Conservation (phyloP, 1,140 invertebrate genomes). For the Leptinotarsa defecta region DNA sequence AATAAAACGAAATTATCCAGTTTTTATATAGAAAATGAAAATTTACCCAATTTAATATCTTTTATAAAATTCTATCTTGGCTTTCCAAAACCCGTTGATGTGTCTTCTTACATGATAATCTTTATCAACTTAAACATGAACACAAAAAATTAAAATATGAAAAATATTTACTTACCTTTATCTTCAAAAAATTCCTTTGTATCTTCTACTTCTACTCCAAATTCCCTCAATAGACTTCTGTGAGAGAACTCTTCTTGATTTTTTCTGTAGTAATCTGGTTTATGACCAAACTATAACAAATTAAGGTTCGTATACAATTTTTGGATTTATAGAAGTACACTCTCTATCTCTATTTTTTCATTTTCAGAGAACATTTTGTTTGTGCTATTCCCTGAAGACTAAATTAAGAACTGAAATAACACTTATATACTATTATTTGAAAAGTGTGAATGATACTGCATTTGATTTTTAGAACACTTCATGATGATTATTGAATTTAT, state of each 20-base stretch:
- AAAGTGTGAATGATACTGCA: no score
- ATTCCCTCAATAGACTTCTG: constrained; percentile 68
- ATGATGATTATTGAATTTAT: no score
- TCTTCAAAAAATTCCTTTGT: constrained; percentile 72
- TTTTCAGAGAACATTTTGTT: no score
- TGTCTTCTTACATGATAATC: background rate
- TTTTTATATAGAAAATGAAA: no score
- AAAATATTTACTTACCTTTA: constrained; percentile 64
- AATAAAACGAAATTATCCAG: no score
- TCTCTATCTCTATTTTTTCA: no score
- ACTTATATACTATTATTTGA: no score
- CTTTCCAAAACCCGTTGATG: background rate
- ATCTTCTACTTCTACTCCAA: constrained; percentile 68
- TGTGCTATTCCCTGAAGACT: no score
- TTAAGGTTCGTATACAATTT: constrained; percentile 23
- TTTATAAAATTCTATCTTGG: no score
- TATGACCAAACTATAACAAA: constrained; percentile 68
- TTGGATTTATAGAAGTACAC: background rate
- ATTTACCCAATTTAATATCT: no score
- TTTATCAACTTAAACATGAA: background rate
- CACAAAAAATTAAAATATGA: background rate
- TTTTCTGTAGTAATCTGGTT: constrained; percentile 75
- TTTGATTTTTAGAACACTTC: no score
- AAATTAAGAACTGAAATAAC: no score
- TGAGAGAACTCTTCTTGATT: constrained; percentile 72